These are phyloP conservation scores for Amphipyra tragopoginis DNA, from an alignment of 2,888 invertebrate genomes.

Conservation along the genomic window DNA sequence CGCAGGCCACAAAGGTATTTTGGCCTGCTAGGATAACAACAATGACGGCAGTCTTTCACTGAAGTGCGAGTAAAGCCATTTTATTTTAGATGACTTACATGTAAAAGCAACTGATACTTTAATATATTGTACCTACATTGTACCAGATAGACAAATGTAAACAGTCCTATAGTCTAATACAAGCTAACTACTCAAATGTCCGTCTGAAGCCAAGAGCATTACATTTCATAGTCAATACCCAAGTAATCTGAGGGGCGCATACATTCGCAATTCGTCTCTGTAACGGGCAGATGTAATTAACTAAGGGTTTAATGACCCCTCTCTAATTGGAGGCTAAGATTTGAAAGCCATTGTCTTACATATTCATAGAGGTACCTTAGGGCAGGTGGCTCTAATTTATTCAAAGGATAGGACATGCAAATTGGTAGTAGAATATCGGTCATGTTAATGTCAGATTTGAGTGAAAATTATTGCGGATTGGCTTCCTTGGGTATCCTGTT, in stretches of 20 bases:
- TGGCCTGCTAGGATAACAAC: too few species aligned
- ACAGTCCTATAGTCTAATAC: slow-evolving; percentile 24
- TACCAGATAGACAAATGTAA: slow-evolving; percentile 7
- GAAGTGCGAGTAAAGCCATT: not conserved
- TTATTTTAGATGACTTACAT: not conserved
- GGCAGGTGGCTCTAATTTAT: slow-evolving; percentile 87
- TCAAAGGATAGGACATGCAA: slow-evolving; percentile 88
- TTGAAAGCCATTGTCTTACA: slow-evolving; percentile 89
- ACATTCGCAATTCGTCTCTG: slow-evolving; percentile 71
- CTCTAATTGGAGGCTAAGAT: slow-evolving; percentile 87
- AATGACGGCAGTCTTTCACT: too few species aligned
- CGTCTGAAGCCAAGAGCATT: slow-evolving; percentile 38
- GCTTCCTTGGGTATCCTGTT: slow-evolving; percentile 68
- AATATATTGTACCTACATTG: not conserved
- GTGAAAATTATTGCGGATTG: slow-evolving; percentile 87
- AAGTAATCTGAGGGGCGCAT: slow-evolving; percentile 59
- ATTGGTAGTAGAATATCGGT: slow-evolving; percentile 88
- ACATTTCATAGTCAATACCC: slow-evolving; percentile 54
- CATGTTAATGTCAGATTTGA: slow-evolving; percentile 88
- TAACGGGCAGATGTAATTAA: slow-evolving; percentile 79
- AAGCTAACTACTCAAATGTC: slow-evolving; percentile 30
- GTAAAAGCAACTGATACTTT: not conserved
- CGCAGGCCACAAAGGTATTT: too few species aligned
- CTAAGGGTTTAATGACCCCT: slow-evolving; percentile 83
- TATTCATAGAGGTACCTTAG: slow-evolving; percentile 86